A percentile compares a stretch with the other conserved stretches of the same genome.
phyloP scores from a whole-genome alignment of 1,140 invertebrate species.

The Melipona quadrifasciata region DNA sequence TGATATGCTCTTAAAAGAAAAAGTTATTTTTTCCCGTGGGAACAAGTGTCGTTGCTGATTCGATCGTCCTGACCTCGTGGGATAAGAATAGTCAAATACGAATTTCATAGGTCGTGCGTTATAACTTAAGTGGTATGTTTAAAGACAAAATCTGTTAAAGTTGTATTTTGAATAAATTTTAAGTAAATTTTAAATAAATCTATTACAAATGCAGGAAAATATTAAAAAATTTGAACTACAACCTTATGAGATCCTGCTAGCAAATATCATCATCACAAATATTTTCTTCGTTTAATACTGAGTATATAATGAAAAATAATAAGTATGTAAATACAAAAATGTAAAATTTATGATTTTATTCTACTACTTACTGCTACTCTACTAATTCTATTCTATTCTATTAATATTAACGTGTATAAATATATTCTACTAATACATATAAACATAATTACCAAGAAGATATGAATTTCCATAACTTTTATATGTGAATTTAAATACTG shows the following conservation, averaged over 20 bases:
- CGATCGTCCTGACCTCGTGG: constrained; percentile 4
- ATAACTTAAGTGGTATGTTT: background rate
- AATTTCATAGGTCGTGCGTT: background rate
- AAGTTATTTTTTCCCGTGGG: constrained; percentile 9
- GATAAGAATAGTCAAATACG: constrained; percentile 14
- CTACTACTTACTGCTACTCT: background rate
- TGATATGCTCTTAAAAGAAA: background rate
- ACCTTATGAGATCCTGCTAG: background rate
- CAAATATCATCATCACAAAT: background rate
- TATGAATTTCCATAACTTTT: background rate
- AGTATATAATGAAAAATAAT: background rate
- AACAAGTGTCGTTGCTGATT: background rate
- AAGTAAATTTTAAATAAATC: background rate
- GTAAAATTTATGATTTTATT: background rate
- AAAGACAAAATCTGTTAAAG: background rate
- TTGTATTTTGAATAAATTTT: too few relatives aligned
- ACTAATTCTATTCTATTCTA: too few relatives aligned
- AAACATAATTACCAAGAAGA: background rate
- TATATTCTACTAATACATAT: background rate
- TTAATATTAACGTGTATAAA: background rate
- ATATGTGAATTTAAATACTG: background rate
- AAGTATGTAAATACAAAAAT: background rate
- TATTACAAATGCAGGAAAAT: background rate
- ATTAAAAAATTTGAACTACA: background rate
- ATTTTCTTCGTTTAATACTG: background rate